These are phyloP conservation scores for Lissonota sp. DNA, from an alignment of 2,888 invertebrate species.

Conservation along the genomic window DNA sequence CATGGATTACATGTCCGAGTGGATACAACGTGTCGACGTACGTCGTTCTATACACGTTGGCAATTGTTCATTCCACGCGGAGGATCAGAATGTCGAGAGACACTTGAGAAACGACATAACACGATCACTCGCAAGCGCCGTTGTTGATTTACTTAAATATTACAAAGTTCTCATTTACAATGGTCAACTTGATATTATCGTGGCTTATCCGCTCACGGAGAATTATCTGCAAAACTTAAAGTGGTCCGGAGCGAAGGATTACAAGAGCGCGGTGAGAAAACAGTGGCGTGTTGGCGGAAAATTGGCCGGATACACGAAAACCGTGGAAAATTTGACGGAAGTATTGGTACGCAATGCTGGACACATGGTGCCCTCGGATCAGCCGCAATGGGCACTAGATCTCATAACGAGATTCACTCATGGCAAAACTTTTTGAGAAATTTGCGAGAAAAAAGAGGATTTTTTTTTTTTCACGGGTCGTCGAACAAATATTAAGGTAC, in stretches of 20 bases:
- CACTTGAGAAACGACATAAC: constrained; percentile 91
- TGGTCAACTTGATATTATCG: constrained; percentile 96
- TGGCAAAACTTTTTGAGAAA: constrained; percentile 75
- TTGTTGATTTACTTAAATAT: constrained; percentile 88
- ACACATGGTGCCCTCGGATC: constrained; percentile 84
- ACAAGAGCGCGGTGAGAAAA: constrained; percentile 80
- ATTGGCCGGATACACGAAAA: constrained; percentile 83
- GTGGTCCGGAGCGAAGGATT: constrained; percentile 84
- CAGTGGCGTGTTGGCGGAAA: constrained; percentile 82
- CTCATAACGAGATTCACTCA: constrained; percentile 82
- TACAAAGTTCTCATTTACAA: constrained; percentile 93
- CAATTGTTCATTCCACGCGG: constrained; percentile 88
- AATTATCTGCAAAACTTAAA: constrained; percentile 88
- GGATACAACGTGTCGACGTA: constrained; percentile 87
- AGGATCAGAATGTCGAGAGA: constrained; percentile 87
- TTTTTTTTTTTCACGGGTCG: background rate
- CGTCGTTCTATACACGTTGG: constrained; percentile 94
- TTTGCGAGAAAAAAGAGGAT: background rate
- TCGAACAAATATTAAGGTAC: background rate
- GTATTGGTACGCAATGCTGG: constrained; percentile 84
- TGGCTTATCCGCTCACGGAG: constrained; percentile 93
- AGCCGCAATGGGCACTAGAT: constrained; percentile 84
- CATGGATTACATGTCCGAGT: constrained; percentile 86
- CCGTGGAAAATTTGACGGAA: constrained; percentile 81
- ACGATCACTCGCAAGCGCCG: constrained; percentile 91